phyloP scores from a whole-genome alignment of 2,113 vertebrate genomes.

The Nettapus auritus region DNA sequence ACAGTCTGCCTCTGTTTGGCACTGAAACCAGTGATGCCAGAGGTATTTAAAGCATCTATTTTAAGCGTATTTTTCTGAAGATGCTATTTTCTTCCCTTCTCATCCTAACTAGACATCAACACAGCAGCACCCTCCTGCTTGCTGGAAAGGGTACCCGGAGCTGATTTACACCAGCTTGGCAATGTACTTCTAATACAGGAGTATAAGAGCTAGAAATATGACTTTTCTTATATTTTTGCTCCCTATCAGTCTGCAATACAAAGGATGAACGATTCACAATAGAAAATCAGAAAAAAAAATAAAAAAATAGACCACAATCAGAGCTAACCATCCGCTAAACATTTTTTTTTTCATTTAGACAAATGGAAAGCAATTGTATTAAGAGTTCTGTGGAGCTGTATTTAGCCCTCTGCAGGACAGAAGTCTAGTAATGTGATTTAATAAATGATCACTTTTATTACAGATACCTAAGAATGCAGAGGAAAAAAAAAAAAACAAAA shows the following conservation, averaged over 20 bases:
- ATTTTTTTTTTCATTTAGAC: not conserved
- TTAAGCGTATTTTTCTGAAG: not conserved
- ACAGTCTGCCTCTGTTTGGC: not conserved
- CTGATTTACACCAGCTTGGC: not conserved
- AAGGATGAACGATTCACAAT: not conserved
- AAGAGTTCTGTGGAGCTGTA: not conserved
- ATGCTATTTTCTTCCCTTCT: not conserved
- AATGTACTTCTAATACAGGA: fast-evolving
- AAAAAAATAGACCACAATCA: not conserved
- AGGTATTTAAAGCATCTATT: not conserved
- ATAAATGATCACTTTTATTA: not conserved
- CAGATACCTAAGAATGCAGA: not conserved
- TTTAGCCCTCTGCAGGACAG: not conserved
- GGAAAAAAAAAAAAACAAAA: too few species aligned
- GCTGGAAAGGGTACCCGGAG: not conserved
- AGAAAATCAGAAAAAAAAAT: not conserved
- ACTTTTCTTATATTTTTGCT: not conserved
- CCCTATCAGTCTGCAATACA: not conserved
- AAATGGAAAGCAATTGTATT: conserved; percentile 18
- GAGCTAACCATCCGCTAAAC: not conserved
- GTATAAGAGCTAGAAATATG: not conserved
- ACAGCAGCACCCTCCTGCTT: not conserved
- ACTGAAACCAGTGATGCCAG: not conserved
- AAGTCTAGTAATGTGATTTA: not conserved
- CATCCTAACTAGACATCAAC: not conserved